A percentile compares a stretch with the other conserved stretches of the same genome.
Evolutionary conservation across 2,797 vertebrate species (phyloP).

Genomic region (Liparis tanakae): DNA sequence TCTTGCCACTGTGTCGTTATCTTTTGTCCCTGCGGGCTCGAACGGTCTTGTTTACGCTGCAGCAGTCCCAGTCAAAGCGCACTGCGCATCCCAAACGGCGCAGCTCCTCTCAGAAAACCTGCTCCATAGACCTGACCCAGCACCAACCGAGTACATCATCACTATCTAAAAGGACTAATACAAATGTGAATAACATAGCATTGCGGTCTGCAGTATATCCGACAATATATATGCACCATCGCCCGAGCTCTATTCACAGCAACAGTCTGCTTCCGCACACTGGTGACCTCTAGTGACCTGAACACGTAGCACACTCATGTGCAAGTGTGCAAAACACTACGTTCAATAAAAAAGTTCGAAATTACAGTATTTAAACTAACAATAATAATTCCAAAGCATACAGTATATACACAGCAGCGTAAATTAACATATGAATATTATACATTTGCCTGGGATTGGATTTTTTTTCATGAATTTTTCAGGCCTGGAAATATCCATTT

Average conservation of each 20-base stretch:
- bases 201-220: not conserved
- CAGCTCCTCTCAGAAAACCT: not conserved
- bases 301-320: conserved; percentile 20
- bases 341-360: not conserved
- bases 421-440: no score
- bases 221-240: conserved; percentile 1
- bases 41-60: conserved; percentile 70
- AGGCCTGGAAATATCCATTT: no score
- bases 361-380: no score
- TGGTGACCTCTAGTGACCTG: conserved; percentile 73
- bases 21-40: conserved; percentile 33
- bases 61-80: conserved; percentile 61
- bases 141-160: not conserved
- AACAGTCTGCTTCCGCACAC: conserved; percentile 29
- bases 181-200: not conserved
- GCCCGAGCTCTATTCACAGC: conserved; percentile 11
- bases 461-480: no score
- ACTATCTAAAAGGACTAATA: not conserved
- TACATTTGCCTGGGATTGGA: no score
- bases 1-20: not conserved
- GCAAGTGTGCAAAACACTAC: not conserved
- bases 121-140: not conserved
- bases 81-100: conserved; percentile 62
- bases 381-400: no score
- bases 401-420: no score